Evolutionary conservation across 1,140 invertebrate genomes (phyloP), one percentile per base, ranked within the genome.

Genomic region (Saccostrea glomerata): DNA sequence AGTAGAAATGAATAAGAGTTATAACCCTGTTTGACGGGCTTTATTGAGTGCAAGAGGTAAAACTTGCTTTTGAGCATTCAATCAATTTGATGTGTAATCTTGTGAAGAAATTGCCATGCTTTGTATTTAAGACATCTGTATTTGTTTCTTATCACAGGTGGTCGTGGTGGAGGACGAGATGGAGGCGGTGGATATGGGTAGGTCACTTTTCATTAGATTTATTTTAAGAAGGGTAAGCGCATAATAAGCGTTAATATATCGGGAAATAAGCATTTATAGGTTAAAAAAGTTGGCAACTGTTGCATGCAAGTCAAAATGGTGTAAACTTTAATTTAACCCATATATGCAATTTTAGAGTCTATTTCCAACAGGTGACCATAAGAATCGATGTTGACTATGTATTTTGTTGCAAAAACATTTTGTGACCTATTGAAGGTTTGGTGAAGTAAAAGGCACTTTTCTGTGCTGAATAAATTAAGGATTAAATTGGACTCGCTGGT

Each of bases 141-240:
- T 63, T 63, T 36, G 4, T 77, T 84, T 56, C 47, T 54, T 82
- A 54, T 86, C 55, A 82, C 55, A 87, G 86, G 77, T 70, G 77
- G 77, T 56, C 40, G 86, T 17, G 82, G 82, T n/a, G 82, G 82
- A 0, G 70, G 70, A 11, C 30, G 86, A 82, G 54, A 63, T 30
- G 70, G 73, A 12, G 85, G 85, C 9, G 47, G 40, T 36, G 55
- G 86, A 54, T 87, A 87, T 87, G 86, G 86, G 86, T 87, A 87
- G 86, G 86, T 87, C 58, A 47, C 63, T 25, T 86, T 56, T 82
- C 47, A 77, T 77, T 63, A 63, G 58, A 5, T 77, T 15, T 66
- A 36, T 36, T 13, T 77, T 30, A 36, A 3, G 30, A 77, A 30
- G 70, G 70, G 70, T 77, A 77, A 77, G 70, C 70, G 30, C 70